Percentiles rank a stretch among this genome's conserved stretches.
Conservation (phyloP, 2,888 invertebrate species). For the Drosophila rellima region DNA sequence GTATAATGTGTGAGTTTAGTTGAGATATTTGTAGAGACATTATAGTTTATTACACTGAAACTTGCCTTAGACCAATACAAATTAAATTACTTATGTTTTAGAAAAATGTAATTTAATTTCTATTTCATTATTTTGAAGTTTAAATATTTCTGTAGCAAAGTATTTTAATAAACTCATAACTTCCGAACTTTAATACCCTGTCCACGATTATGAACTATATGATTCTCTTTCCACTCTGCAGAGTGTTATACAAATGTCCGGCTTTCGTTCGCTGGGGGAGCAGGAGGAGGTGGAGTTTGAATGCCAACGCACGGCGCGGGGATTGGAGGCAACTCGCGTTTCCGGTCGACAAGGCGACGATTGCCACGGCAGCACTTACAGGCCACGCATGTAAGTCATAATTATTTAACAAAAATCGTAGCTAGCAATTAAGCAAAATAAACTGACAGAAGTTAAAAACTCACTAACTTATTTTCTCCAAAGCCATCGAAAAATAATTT, state of each 20-base stretch:
- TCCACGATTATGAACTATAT: no score
- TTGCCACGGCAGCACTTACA: slow-evolving; percentile 92
- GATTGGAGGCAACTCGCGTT: slow-evolving; percentile 94
- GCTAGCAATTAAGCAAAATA: neutral
- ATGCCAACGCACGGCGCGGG: slow-evolving; percentile 93
- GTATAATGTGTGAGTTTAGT: no score
- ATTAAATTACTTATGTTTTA: no score
- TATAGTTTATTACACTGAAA: no score
- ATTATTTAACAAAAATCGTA: neutral
- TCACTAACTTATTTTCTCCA: neutral
- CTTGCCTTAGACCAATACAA: no score
- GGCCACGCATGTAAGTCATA: slow-evolving; percentile 87
- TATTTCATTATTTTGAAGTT: no score
- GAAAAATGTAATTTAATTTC: no score
- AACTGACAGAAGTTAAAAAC: neutral
- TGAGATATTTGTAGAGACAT: no score
- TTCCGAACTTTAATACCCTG: no score
- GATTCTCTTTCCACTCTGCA: slow-evolving; percentile 84
- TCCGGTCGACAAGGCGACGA: slow-evolving; percentile 92
- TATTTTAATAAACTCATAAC: no score
- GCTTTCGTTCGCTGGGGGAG: slow-evolving; percentile 94
- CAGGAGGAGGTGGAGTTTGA: slow-evolving; percentile 96
- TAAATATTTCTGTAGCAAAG: no score
- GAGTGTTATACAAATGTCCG: slow-evolving; percentile 96
- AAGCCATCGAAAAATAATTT: no score